Evolutionary conservation across 2,888 invertebrate species (phyloP).

Genomic region (Aphodius sticticus): DNA sequence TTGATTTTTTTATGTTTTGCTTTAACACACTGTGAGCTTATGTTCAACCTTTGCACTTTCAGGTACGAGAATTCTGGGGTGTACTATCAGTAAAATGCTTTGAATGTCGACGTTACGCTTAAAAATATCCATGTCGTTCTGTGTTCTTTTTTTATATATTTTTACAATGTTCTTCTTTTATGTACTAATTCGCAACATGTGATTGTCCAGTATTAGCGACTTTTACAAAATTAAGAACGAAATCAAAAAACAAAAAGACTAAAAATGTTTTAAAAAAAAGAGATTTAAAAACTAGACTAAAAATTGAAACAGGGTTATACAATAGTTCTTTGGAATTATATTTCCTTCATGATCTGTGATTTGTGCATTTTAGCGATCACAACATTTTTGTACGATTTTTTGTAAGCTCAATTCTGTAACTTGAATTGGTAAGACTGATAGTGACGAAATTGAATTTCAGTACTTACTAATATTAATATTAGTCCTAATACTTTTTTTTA

Average conservation of each 20-base stretch:
- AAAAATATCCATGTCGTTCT: not conserved
- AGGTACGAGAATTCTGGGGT: not conserved
- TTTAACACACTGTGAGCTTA: not conserved
- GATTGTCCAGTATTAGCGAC: not conserved
- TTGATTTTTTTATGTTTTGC: not conserved
- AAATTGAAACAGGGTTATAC: not conserved
- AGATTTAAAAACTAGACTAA: not conserved
- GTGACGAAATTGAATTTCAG: not conserved
- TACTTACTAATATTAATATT: not conserved
- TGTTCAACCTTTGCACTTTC: not conserved
- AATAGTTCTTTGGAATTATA: not conserved
- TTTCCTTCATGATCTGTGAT: not conserved
- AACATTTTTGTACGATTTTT: not conserved
- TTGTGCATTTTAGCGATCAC: not conserved
- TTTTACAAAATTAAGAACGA: not conserved
- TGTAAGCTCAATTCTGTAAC: not conserved
- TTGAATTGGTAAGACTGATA: not conserved
- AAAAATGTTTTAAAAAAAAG: not conserved
- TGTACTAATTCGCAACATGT: not conserved
- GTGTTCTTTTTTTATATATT: not conserved
- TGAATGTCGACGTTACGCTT: not conserved
- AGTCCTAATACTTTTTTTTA: not conserved
- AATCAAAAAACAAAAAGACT: not conserved
- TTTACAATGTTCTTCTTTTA: not conserved
- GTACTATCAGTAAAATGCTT: not conserved